Base-by-base conservation (phyloP, 2,797 vertebrate genomes). In the Microctenopoma lineatum region DNA sequence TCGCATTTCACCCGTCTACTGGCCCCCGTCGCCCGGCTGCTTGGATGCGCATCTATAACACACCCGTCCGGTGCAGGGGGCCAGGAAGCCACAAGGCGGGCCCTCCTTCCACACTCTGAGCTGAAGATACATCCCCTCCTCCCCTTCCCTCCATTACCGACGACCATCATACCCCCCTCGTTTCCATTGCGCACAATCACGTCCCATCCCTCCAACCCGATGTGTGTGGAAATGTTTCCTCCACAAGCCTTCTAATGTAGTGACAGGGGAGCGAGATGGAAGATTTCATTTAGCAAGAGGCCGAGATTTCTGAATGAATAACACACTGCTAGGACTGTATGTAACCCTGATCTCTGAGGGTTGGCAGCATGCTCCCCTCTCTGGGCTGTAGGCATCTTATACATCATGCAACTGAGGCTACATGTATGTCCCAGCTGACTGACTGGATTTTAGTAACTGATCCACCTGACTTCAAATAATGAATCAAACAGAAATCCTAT, bases 51-150 rank as follows among this genome's bases (percentile, higher is more conserved):
- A 84, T 90, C 84, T 90, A 77, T 74, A 79, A 83, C 69, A 77
- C 84, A 85, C 72, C 80, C 78, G 84, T 81, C 78, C 80, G 65
- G 69, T 69, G 81, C 72, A 67, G 65, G 83, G 80, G 79, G 85
- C 84, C 86, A 92, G 91, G 89, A 93, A 92, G 88, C 90, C 80
- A 81, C 80, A 70, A 87, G 91, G 87, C 90, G 89, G 90, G 83
- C 62, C 83, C 82, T 83, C 76, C 74, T 10, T 69, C 81, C 55
- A 63, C 72, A 69, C 73, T 77, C 77, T 32, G 50, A 26, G 53
- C 76, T 80, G 79, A 86, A 82, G 67, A 58, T 69, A 56, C 66
- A 15, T 46, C 18, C 36, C 25, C 7, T 39, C 59, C 56, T 70
- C 59, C 60, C 34, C 41, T 14, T 21, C 11, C 38, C 32, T 52